phyloP scores from a whole-genome alignment of 2,113 vertebrate genomes.

The Psammodynastes pulverulentus region DNA sequence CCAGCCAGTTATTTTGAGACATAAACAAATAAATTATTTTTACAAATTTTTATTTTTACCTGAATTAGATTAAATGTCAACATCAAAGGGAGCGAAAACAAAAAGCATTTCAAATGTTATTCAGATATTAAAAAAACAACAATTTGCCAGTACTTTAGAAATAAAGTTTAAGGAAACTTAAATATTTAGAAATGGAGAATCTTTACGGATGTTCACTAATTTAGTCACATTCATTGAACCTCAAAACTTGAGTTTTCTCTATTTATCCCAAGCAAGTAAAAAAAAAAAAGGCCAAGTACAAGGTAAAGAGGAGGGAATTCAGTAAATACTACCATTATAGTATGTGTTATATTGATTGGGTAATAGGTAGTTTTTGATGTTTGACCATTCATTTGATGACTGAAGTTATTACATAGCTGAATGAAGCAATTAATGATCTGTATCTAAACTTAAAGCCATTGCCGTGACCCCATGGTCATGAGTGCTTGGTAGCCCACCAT shows the following conservation, averaged over 20 bases:
- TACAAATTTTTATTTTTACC: constrained; percentile 17
- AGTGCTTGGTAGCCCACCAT: not conserved
- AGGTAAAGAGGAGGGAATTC: not conserved
- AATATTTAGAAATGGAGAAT: constrained; percentile 15
- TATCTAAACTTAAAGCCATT: not conserved
- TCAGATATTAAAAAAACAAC: constrained; percentile 30
- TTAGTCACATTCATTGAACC: not conserved
- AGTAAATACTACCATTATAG: not conserved
- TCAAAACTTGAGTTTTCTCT: not conserved
- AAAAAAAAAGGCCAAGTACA: not conserved
- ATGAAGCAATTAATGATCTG: not conserved
- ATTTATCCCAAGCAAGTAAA: not conserved
- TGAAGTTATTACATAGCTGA: not conserved
- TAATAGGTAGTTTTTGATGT: not conserved
- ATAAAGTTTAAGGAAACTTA: constrained; percentile 27
- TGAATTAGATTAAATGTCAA: constrained; percentile 19
- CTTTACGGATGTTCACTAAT: constrained; percentile 33
- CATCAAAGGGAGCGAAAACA: constrained; percentile 21
- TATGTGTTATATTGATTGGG: not conserved
- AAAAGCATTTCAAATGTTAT: constrained; percentile 39
- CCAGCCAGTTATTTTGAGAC: constrained; percentile 26
- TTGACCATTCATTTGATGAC: not conserved
- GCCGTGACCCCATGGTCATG: not conserved
- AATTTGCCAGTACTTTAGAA: constrained; percentile 27
- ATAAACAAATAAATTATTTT: constrained; percentile 42